Conservation (phyloP, 2,797 vertebrate species). For the Enteromius afrohamiltoni region DNA sequence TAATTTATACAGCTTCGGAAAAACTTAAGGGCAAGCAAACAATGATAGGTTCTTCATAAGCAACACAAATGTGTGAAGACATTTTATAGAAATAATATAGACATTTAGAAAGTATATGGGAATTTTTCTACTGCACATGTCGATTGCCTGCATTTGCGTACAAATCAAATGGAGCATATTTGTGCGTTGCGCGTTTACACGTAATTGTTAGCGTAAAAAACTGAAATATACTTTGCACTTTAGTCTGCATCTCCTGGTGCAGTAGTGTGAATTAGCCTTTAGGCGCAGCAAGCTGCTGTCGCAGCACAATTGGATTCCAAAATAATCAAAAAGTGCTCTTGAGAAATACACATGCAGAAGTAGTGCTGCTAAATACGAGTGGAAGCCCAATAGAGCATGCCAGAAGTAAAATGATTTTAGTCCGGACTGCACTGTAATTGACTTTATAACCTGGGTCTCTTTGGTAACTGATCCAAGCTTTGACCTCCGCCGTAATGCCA, state of each 20-base stretch:
- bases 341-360: constrained; percentile 14
- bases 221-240: background rate
- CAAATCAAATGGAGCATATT: background rate
- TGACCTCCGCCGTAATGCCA: constrained; percentile 48
- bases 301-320: constrained; percentile 8
- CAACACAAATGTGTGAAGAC: background rate
- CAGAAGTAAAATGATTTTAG: constrained; percentile 51
- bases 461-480: constrained; percentile 40
- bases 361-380: constrained; percentile 27
- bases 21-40: background rate
- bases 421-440: constrained; percentile 51
- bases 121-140: background rate
- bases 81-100: background rate
- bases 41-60: too few relatives aligned
- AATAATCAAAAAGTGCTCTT: constrained; percentile 27
- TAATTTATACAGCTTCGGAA: too few relatives aligned
- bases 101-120: background rate
- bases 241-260: background rate
- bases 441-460: constrained; percentile 47
- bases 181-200: too few relatives aligned
- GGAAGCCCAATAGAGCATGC: constrained; percentile 22
- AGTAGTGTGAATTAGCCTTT: constrained; percentile 13
- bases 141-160: background rate
- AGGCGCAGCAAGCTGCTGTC: background rate
- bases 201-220: background rate